Evolutionary conservation across 2,888 invertebrate species (phyloP).

Genomic region (Ctenicera cuprea): DNA sequence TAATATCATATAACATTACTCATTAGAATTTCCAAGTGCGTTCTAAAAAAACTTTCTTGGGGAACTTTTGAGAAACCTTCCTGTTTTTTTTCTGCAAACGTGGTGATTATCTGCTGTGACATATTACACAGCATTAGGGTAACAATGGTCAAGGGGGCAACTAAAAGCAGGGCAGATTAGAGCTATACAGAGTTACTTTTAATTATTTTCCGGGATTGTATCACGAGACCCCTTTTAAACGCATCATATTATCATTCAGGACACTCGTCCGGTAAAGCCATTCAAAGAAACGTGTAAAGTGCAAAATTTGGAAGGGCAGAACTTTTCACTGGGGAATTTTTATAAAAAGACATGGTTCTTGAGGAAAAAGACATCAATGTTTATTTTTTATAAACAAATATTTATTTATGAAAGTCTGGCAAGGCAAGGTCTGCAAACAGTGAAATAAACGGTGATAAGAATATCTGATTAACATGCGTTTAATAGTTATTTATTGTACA

Average conservation of each 20-base stretch:
- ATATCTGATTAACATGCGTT: no score
- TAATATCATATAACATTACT: neutral
- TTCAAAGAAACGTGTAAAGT: conserved; percentile 3
- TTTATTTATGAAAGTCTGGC: no score
- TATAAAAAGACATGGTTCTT: no score
- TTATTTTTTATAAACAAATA: no score
- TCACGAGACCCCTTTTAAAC: conserved; percentile 24
- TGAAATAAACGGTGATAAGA: no score
- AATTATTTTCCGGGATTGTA: conserved; percentile 22
- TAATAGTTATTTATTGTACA: no score
- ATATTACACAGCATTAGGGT: neutral
- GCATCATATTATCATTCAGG: conserved; percentile 19
- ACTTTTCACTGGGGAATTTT: neutral
- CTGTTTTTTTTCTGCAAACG: conserved; percentile 4
- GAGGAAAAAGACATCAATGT: no score
- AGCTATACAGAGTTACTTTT: conserved; percentile 10
- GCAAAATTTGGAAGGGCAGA: neutral
- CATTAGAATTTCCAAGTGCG: no score
- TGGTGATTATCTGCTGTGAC: conserved; percentile 12
- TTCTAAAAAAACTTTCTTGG: neutral
- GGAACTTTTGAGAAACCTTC: neutral
- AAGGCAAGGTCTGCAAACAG: no score
- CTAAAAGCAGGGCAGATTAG: conserved; percentile 29
- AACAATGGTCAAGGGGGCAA: conserved; percentile 12
- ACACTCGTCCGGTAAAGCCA: conserved; percentile 1